Base-by-base conservation (phyloP, 2,797 vertebrate genomes). In the Gymnocypris eckloni region DNA sequence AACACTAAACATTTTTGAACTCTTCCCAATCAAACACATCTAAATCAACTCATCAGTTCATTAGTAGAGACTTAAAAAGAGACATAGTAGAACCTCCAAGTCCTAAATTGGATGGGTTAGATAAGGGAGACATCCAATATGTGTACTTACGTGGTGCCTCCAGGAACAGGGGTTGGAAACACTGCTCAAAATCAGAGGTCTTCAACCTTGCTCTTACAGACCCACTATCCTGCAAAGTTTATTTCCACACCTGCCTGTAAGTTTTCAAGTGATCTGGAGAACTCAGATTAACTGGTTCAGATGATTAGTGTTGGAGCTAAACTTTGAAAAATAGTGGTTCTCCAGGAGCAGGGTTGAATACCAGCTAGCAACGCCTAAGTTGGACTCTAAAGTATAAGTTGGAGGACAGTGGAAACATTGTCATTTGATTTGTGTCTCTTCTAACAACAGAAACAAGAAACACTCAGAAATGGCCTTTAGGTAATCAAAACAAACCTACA, bases 401-500 rank as follows among this genome's bases (percentile, higher is more conserved):
- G 90, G 89, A 84, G 85, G 85, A 91, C 69, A 69, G 83, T 81
- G 52, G 83, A 70, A 89, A 84, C 83, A 81, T 66, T 89, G 43
- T 79, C 11, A 28, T 89, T 82, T 87, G 78, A 84, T 92, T 86
- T 70, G 81, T 87, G 91, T 90, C 85, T 82, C 89, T 89, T 90
- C 86, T 93, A 91, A 91, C 87, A 84, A 87, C 91, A 94, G 94
- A 95, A 92, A 91, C 90, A 91, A 92, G 90, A 92, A 92, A 92
- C 93, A 93, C 95, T 95, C 89, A 93, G 91, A 95, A 96, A 96
- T 96, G 96, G 96, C 95, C 96, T 96, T 96, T 96, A 96, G 95
- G 86, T 95, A 93, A 95, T 87, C 85, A 92, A 95, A 95, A 93
- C 56, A 87, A 81, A 86, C 22, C 86, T 86, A 87, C 81, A 90